Evolutionary conservation across 1,140 invertebrate species (phyloP), one percentile per base, ranked within the genome.

Genomic region (Anoplolepis gracilipes): DNA sequence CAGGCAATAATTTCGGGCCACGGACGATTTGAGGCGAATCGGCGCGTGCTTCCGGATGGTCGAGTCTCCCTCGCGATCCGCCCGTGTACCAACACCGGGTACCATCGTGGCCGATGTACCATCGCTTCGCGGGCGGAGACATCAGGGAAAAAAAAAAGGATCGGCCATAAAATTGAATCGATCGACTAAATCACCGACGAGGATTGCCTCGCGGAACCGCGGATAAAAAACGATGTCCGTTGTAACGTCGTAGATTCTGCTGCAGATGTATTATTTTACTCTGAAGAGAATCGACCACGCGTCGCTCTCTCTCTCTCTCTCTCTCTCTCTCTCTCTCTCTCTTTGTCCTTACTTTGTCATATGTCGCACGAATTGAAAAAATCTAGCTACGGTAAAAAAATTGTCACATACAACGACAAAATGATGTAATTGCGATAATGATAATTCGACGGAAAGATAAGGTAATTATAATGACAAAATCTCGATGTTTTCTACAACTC

Each of bases 21-120:
- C 87, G 92, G 90, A 92, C 91, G 89, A 93, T 92, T 93, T 90
- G 84, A 90, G 85, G 70, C 19, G 84, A 92, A 92, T 87, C 86
- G 90, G 92, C 85, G 90, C 90, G 87, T 90, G 84, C 90, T 90
- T 92, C 90, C 92, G 90, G 86, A 89, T 70, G 55, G 84, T 39
- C 78, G 78, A 53, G 57, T 64, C 67, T 86, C 73, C 88, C 84
- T 65, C 69, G 46, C 46, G 59, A 75, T 77, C 55, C 46, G 33
- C 39, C 22, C 46, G 57, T 73, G 59, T 75, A 69, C 62, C 49
- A 65, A 59, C 62, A 46, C 46, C 46, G 33, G 36, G 55, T 76
- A 77, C 30, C 11, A 84, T 61, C 57, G n/a, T 25, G 57, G 16
- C 57, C 72, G 72, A 25, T 33, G n/a, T 62, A 46, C 59, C 25